phyloP scores from a whole-genome alignment of 2,113 vertebrate species.

The Eclectus roratus region DNA sequence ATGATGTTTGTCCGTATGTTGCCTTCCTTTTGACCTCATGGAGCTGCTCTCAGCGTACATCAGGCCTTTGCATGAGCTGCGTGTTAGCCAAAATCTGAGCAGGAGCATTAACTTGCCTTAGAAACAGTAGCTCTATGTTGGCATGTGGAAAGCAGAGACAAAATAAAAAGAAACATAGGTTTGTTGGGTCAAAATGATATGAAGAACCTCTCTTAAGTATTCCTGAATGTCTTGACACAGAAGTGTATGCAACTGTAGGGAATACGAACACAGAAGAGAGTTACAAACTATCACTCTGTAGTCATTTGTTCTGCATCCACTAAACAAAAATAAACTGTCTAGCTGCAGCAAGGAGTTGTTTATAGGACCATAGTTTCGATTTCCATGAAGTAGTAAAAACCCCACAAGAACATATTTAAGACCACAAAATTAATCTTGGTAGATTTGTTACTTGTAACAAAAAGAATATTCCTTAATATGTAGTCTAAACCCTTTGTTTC shows the following conservation, averaged over 20 bases:
- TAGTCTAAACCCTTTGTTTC: neutral
- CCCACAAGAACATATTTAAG: neutral
- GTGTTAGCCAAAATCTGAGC: neutral
- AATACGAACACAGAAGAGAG: neutral
- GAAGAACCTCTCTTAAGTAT: neutral
- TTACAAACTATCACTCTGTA: neutral
- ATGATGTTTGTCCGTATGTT: neutral
- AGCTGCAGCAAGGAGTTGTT: neutral
- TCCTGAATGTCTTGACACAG: neutral
- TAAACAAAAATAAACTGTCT: constrained; percentile 23
- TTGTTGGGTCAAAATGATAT: neutral
- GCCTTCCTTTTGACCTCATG: neutral
- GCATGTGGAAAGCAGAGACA: neutral
- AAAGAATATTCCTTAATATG: neutral
- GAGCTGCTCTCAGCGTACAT: neutral
- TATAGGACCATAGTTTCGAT: neutral
- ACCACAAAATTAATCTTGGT: neutral
- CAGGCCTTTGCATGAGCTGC: neutral
- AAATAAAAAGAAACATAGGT: neutral
- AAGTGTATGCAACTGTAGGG: neutral
- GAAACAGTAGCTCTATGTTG: neutral
- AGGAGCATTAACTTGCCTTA: neutral
- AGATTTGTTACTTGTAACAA: neutral
- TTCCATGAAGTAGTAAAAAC: neutral
- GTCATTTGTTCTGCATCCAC: neutral